Base-by-base conservation (phyloP, 2,888 invertebrate genomes). In the Diogma glabrata region DNA sequence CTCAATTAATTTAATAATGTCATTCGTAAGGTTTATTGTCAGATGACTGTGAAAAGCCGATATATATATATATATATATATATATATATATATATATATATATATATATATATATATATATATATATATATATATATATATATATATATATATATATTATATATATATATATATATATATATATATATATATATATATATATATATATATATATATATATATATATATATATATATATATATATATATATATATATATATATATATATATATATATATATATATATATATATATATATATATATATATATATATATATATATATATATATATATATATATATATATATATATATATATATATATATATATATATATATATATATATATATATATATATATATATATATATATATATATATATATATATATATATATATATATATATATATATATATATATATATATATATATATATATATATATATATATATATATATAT, bases 391-490 rank as follows among this genome's bases (percentile, higher is more conserved):
- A 7, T 33, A 33, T 33, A 33, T 33, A 33, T 33, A 33, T 33
- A 33, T 33, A 33, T 33, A 33, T 33, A 33, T 33, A 33, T 33
- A 33, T 33, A 33, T 33, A 7, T 33, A 33, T 33, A 33, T 33
- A 33, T 33, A 33, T 10, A 33, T 33, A 7, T 33, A 33, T 33
- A 33, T 33, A 33, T 33, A 33, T 33, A 33, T 33, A 33, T 33
- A 33, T 33, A 33, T 33, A 33, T 33, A 33, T 33, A 33, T 33
- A 33, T 33, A 7, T 33, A 33, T 33, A 33, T 33, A 33, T 33
- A 33, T 33, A 33, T 33, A 33, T 33, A 33, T 33, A 33, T 33
- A 33, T 33, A 33, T 33, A 33, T 33, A 33, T 33, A 33, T 33
- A 33, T 33, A 33, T 33, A 33, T 33, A 33, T 33, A 33, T 7